These are phyloP conservation scores for Bursaphelenchus okinawaensis DNA, from an alignment of 2,888 invertebrate species.

Conservation along the genomic window DNA sequence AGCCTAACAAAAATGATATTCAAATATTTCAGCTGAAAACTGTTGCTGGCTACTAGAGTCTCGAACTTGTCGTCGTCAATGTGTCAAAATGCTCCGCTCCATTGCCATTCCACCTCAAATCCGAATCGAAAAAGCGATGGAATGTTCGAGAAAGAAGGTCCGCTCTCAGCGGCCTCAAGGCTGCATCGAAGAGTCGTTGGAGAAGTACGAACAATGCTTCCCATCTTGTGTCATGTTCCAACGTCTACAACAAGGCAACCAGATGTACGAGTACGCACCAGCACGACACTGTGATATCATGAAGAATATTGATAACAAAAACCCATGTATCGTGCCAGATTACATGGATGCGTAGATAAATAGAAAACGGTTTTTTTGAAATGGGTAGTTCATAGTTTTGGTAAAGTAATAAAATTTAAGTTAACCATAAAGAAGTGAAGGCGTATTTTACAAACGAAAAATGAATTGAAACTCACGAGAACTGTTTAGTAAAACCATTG, in stretches of 20 bases:
- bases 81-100: background rate
- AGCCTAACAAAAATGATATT: background rate
- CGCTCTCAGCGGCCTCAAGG: background rate
- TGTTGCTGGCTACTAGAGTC: background rate
- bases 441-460: too few species aligned
- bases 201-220: background rate
- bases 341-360: background rate
- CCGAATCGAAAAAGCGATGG: background rate
- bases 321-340: background rate
- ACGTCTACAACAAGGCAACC: background rate
- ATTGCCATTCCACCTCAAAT: background rate
- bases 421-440: too few species aligned
- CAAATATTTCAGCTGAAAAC: background rate
- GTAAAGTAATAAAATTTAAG: too few species aligned
- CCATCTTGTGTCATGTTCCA: background rate
- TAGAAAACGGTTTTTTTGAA: too few species aligned
- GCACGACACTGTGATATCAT: background rate
- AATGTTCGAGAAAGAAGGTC: background rate
- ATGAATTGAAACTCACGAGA: too few species aligned
- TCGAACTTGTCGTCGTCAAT: background rate
- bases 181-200: background rate
- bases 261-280: background rate
- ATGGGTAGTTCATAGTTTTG: too few species aligned
- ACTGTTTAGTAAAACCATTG: too few species aligned
- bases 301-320: background rate